Evolutionary conservation across 2,113 vertebrate genomes (phyloP).

Genomic region (Cavia porcellus): DNA sequence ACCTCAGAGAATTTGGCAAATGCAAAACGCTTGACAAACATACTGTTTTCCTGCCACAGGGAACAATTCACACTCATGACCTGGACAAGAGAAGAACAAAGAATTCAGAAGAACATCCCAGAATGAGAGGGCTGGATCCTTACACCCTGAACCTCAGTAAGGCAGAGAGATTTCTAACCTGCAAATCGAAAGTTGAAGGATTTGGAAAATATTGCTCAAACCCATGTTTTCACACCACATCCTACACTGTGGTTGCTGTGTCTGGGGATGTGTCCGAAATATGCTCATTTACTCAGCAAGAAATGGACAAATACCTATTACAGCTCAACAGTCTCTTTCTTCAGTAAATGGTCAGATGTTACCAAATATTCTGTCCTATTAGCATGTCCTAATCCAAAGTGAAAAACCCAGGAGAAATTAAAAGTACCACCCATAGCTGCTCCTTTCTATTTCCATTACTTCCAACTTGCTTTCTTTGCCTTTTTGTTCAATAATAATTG

Average conservation of each 20-base stretch:
- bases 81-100: background rate
- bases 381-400: background rate
- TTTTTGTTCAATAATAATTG: background rate
- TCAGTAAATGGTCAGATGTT: background rate
- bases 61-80: constrained; percentile 63
- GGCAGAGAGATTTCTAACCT: background rate
- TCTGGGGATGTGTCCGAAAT: background rate
- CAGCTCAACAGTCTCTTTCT: background rate
- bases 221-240: background rate
- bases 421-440: accelerated
- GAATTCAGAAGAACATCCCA: background rate
- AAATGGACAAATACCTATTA: background rate
- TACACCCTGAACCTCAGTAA: background rate
- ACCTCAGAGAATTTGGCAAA: constrained; percentile 69
- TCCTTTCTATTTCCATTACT: background rate
- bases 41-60: constrained; percentile 54
- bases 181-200: background rate
- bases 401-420: background rate
- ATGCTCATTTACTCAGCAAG: background rate
- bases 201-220: background rate
- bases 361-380: background rate
- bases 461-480: background rate
- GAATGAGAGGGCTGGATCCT: background rate
- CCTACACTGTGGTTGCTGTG: background rate
- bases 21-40: background rate